Evolutionary conservation across 37 sponge, comb jelly and placozoan species (phyloP), one percentile per base, ranked within the genome.

Genomic region (Diacarnus erythraeanus): DNA sequence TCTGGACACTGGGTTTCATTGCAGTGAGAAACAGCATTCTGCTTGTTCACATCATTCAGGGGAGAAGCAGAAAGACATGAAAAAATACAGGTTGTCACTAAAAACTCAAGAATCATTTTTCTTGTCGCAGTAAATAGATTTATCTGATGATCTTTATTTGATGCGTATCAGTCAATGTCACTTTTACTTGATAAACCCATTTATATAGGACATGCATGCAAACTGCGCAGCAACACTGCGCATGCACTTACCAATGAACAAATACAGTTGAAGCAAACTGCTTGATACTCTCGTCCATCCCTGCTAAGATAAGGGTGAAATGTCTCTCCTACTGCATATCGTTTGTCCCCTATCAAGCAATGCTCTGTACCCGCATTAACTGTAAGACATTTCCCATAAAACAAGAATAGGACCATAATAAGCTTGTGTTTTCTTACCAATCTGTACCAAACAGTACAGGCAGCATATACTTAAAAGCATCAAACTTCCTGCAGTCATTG

Each of bases 21-120:
- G 42, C 86, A 85, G 39, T 72, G 86, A 18, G 63, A 71, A 41
- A 85, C 29, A 26, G 79, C 59, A 1, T 73, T 72, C 86, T 84
- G 85, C 6, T 1, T 40, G n/a, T 23, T 23, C 27, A n/a, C 47
- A 20, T 31, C 12, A 18, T 18, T 18, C 8, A 20, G 21, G 38
- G 69, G 69, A 69, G 69, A 25, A 69, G 69, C 69, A 69, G 8
- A 69, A 8, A 69, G 38, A 30, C 10, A 30, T 6, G 35, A 9
- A 36, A 39, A 18, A 20, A 36, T 9, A 12, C 51, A 47, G 12
- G 12, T 6, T 47, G 12, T 47, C 12, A 47, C 10, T 47, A 12
- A 47, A 47, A 15, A 47, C 12, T 37, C 3, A 69, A 69, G 34
- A 9, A 69, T 37, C 20, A 69, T n/a, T n/a, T n/a, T n/a, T n/a